These are phyloP conservation scores for Syngnathus floridae DNA, from an alignment of 2,113 vertebrate species.

Conservation along the genomic window DNA sequence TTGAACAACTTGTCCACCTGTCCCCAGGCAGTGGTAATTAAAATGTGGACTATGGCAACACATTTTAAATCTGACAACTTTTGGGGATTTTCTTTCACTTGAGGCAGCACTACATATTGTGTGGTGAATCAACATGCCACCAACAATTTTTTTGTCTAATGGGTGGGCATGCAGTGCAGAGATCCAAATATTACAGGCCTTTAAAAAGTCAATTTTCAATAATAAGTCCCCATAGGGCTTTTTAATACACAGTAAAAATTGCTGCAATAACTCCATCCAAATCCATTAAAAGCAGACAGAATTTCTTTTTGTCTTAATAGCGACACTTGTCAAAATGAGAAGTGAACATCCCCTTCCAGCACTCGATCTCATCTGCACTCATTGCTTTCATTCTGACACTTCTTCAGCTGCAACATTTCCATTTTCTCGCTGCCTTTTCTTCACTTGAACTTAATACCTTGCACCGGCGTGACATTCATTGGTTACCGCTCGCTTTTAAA, in stretches of 20 bases:
- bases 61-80: too few relatives aligned
- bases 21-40: too few relatives aligned
- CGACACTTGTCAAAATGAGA: neutral
- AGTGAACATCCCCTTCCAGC: neutral
- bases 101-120: neutral
- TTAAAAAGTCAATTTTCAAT: neutral
- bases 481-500: constrained; percentile 43
- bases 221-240: neutral
- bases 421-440: constrained; percentile 36
- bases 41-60: too few relatives aligned
- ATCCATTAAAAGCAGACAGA: neutral
- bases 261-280: neutral
- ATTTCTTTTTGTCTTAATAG: neutral
- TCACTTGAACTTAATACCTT: constrained; percentile 32
- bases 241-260: neutral
- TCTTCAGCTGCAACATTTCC: constrained; percentile 39
- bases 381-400: constrained; percentile 38
- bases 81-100: neutral
- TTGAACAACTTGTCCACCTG: too few relatives aligned
- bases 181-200: neutral
- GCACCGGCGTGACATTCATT: constrained; percentile 48
- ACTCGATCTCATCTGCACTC: constrained; percentile 16
- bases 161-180: neutral
- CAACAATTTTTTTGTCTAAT: neutral
- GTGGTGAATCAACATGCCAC: neutral